Evolutionary conservation across 2,113 vertebrate species (phyloP), one percentile per base, ranked within the genome.

Genomic region (Malurus elegans): DNA sequence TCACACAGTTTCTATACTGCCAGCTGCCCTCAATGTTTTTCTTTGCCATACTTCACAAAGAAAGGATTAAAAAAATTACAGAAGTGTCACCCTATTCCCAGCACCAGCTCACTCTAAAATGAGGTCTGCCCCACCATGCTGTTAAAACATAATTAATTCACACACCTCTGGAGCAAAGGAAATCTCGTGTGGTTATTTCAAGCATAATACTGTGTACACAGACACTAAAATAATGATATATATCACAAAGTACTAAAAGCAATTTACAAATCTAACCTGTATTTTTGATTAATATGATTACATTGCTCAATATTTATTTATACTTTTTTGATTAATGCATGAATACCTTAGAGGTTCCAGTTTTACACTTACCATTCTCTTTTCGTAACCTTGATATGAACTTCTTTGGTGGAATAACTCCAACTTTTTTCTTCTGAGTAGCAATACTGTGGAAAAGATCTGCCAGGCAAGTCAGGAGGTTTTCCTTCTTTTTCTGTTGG

Each of bases 401-500:
- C 97, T 99, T 99, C 98, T 99, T 99, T 89, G 99, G 99, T 29
- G 99, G 99, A 97, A 99, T 99, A 97, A 99, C 99, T 73, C 99
- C 99, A 65, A 99, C 99, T 97, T 99, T 99, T 97, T 99, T 99
- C 98, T 99, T 99, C 98, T 99, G 99, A 2, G 99, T 99, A 95
- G 99, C 98, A 29, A 99, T 99, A 97, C 99, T 99, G 97, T 99
- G 99, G 97, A 99, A 99, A 92, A 99, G 99, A 96, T 99, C 99
- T 5, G 99, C 99, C 97, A 99, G 98, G 93, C 99, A 99, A 2
- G 99, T 99, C 98, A 99, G 89, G 97, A 99, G 97, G 97, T 99
- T 99, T 98, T 99, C 99, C 96, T 99, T 99, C 98, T 99, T 99
- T 97, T 99, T 99, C 97, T 99, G 99, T 98, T 99, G 99, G 92